phyloP scores from a whole-genome alignment of 2,888 invertebrate genomes.

The Monoplex corrugatus region DNA sequence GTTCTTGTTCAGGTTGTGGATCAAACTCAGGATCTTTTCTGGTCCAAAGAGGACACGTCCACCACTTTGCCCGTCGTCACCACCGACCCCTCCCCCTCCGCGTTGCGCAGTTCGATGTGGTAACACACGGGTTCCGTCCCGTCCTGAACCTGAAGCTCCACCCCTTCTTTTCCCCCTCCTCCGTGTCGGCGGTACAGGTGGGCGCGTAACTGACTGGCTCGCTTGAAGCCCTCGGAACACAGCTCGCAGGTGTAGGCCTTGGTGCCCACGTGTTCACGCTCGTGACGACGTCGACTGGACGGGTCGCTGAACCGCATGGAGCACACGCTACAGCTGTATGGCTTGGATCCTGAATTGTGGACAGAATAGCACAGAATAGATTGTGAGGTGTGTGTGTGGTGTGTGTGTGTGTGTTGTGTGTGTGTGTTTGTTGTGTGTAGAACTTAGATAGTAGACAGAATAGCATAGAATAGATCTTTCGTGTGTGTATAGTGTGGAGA shows the following conservation, averaged over 20 bases:
- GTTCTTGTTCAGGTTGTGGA: conserved; percentile 62
- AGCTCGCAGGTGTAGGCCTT: conserved; percentile 75
- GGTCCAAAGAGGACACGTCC: conserved; percentile 53
- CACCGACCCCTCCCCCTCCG: not conserved
- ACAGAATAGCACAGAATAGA: too few relatives aligned
- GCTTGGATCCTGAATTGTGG: conserved; percentile 72
- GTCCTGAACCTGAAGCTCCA: conserved; percentile 49
- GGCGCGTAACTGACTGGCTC: conserved; percentile 73
- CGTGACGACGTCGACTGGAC: conserved; percentile 77
- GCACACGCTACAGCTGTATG: conserved; percentile 76
- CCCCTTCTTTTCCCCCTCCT: conserved; percentile 49
- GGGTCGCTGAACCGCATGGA: conserved; percentile 77
- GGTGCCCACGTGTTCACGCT: conserved; percentile 74
- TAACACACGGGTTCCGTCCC: conserved; percentile 50
- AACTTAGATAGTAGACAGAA: too few relatives aligned
- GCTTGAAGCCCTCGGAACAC: conserved; percentile 76
- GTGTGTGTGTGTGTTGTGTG: too few relatives aligned
- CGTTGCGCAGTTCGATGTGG: conserved; percentile 37
- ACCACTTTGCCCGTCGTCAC: not conserved
- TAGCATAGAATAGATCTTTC: too few relatives aligned
- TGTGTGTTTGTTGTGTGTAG: too few relatives aligned
- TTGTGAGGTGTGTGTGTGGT: too few relatives aligned
- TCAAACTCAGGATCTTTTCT: conserved; percentile 69
- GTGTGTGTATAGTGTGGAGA: too few relatives aligned
- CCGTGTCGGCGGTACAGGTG: conserved; percentile 67